phyloP scores from a whole-genome alignment of 2,797 vertebrate genomes.

The Lepidocolaptes lacrymiger region DNA sequence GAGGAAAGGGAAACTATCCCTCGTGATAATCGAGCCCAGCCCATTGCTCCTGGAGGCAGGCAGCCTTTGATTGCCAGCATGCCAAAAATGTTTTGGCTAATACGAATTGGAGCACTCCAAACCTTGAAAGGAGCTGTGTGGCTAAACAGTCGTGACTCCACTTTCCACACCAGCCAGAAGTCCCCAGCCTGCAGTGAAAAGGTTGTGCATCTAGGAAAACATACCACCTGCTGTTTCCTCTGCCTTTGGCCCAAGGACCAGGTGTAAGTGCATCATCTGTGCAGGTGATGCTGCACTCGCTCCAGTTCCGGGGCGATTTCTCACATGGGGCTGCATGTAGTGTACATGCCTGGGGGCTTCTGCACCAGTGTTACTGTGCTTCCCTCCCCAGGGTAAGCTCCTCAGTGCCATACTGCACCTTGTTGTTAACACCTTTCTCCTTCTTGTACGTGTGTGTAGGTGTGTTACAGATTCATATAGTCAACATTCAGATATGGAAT shows the following conservation, averaged over 20 bases:
- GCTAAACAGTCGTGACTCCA: background rate
- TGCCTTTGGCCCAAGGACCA: background rate
- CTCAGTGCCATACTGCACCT: background rate
- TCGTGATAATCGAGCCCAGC: background rate
- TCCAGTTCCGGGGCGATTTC: background rate
- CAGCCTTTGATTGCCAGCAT: background rate
- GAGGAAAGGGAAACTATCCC: constrained; percentile 35
- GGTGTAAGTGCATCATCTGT: rapidly evolving
- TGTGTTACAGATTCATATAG: background rate
- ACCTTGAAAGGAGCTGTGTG: background rate
- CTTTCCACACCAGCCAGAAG: background rate
- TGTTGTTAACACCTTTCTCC: background rate
- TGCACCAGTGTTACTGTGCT: background rate
- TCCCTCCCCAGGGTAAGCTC: background rate
- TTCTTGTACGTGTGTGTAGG: background rate
- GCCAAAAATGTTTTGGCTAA: background rate
- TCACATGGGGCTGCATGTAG: rapidly evolving
- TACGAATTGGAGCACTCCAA: rapidly evolving
- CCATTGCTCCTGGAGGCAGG: background rate
- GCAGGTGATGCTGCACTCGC: background rate
- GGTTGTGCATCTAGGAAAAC: background rate
- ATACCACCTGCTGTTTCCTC: background rate
- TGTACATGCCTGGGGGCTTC: background rate
- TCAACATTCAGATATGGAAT: background rate
- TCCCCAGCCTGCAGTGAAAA: background rate